These are phyloP conservation scores for Helicoverpa armigera DNA, from an alignment of 1,140 invertebrate genomes.

Conservation along the genomic window DNA sequence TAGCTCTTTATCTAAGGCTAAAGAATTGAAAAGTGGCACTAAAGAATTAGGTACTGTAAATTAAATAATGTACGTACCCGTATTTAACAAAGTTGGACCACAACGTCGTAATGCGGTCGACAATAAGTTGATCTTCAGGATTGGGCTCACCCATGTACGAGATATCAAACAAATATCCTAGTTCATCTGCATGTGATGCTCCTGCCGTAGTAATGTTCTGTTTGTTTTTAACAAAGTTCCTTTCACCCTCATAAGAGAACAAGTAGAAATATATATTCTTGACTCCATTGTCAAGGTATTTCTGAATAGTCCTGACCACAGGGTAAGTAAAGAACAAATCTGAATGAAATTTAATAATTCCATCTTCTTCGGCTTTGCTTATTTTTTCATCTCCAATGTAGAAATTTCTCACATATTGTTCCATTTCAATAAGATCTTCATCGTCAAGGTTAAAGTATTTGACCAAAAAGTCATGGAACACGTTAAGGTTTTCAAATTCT, in stretches of 20 bases:
- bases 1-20: too few species aligned
- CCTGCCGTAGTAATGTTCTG: conserved; percentile 56
- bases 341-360: conserved; percentile 55
- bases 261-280: conserved; percentile 57
- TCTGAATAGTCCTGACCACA: conserved; percentile 52
- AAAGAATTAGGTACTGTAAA: not conserved
- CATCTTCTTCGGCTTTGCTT: conserved; percentile 33
- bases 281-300: conserved; percentile 55
- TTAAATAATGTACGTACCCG: conserved; percentile 50
- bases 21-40: too few species aligned
- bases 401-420: conserved; percentile 52
- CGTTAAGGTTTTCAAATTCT: conserved; percentile 34
- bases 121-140: conserved; percentile 56
- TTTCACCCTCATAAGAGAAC: conserved; percentile 61
- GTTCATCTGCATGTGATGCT: conserved; percentile 61
- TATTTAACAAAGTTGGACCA: conserved; percentile 67
- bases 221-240: conserved; percentile 57
- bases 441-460: conserved; percentile 52
- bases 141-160: conserved; percentile 41
- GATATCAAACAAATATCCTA: conserved; percentile 66
- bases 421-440: conserved; percentile 49
- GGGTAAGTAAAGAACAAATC: conserved; percentile 61
- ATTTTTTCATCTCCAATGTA: conserved; percentile 60
- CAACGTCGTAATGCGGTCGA: conserved; percentile 59
- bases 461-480: conserved; percentile 46